Evolutionary conservation across 2,113 vertebrate species (phyloP).

Genomic region (Sebastes schlegelii): DNA sequence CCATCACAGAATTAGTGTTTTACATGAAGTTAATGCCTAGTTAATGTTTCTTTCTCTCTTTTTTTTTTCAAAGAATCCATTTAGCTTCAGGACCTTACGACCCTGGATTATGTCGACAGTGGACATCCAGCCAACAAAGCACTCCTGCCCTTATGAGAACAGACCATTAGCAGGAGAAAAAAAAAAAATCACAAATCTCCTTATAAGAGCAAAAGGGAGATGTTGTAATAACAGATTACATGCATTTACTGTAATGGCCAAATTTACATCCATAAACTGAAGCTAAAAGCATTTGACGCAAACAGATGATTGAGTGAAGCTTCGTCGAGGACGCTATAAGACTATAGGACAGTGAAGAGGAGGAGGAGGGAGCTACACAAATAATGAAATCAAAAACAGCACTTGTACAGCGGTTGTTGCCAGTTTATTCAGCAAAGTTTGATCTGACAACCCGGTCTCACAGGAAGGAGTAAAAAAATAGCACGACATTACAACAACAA

Average conservation of each 20-base stretch:
- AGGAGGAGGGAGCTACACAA: background rate
- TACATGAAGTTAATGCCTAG: slow-evolving; percentile 60
- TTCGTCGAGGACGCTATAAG: slow-evolving; percentile 29
- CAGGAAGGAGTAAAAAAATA: no score
- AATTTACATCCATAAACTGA: slow-evolving; percentile 69
- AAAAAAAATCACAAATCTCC: slow-evolving; percentile 66
- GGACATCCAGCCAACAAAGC: slow-evolving; percentile 74
- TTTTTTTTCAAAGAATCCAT: slow-evolving; percentile 53
- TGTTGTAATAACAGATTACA: slow-evolving; percentile 76
- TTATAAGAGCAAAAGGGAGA: slow-evolving; percentile 70
- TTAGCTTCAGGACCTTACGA: slow-evolving; percentile 51
- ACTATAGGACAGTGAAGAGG: background rate
- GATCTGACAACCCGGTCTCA: no score
- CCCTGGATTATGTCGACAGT: slow-evolving; percentile 67
- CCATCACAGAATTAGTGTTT: slow-evolving; percentile 62
- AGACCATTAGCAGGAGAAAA: slow-evolving; percentile 62
- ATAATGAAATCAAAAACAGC: background rate
- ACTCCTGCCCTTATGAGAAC: slow-evolving; percentile 59
- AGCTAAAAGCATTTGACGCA: slow-evolving; percentile 62
- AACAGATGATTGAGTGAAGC: slow-evolving; percentile 42
- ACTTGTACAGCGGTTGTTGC: background rate
- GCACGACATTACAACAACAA: no score
- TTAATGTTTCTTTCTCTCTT: slow-evolving; percentile 51
- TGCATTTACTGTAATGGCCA: slow-evolving; percentile 67
- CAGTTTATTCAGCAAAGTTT: background rate